phyloP scores from a whole-genome alignment of 2,113 vertebrate genomes.

The Balaenoptera acutorostrata region DNA sequence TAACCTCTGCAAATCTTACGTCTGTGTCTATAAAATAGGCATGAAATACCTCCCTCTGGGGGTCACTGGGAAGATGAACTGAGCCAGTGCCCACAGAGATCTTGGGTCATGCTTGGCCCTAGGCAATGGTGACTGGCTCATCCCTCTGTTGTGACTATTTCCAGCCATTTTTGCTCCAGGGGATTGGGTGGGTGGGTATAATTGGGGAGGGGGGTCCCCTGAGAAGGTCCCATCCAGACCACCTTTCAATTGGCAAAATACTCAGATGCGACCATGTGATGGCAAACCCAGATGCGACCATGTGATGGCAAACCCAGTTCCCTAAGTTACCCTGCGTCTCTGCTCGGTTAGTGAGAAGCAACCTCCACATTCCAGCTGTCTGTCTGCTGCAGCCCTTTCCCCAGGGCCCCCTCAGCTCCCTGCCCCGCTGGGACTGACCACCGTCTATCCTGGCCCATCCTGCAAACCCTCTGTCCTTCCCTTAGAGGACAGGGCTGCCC shows the following conservation, averaged over 20 bases:
- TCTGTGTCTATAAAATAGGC: neutral
- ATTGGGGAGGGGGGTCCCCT: too few relatives aligned
- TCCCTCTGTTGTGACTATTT: accelerated
- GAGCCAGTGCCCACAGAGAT: neutral
- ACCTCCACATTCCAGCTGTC: accelerated
- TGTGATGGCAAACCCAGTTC: neutral
- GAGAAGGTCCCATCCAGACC: neutral
- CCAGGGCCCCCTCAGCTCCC: neutral
- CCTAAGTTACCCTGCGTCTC: neutral
- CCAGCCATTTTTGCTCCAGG: neutral
- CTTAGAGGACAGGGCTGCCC: neutral
- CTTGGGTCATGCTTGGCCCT: neutral
- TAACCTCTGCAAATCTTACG: neutral
- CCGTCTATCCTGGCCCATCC: neutral
- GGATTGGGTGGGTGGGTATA: too few relatives aligned
- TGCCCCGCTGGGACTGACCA: accelerated
- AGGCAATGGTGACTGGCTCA: accelerated
- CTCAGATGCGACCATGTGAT: accelerated
- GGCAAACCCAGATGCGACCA: neutral
- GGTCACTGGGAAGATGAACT: neutral
- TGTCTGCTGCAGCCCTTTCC: neutral
- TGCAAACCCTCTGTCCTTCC: neutral
- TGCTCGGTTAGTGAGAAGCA: accelerated
- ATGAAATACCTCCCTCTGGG: neutral
- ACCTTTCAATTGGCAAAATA: neutral